Conservation (phyloP, 2,797 vertebrate species). For the Hypotaenidia philippensis region DNA sequence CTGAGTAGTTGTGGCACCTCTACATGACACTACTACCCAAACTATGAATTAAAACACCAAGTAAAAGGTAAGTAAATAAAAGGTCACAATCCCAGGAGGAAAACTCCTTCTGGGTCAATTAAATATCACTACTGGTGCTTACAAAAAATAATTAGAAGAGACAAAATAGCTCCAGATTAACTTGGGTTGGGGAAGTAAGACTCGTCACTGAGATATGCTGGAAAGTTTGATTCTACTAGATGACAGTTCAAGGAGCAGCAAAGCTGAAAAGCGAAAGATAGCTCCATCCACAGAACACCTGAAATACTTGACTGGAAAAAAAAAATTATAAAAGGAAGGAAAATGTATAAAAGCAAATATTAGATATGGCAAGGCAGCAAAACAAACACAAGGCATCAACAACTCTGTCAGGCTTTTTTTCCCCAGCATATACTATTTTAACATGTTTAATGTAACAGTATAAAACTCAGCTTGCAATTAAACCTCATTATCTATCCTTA, state of each 20-base stretch:
- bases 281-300: not conserved
- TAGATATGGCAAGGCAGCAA: not conserved
- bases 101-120: not conserved
- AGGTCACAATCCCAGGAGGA: not conserved
- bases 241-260: not conserved
- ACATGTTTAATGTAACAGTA: not conserved
- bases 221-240: not conserved
- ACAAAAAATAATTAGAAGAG: not conserved
- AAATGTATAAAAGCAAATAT: not conserved
- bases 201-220: not conserved
- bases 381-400: not conserved
- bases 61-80: not conserved
- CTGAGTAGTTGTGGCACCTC: not conserved
- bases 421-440: not conserved
- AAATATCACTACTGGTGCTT: not conserved
- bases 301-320: not conserved
- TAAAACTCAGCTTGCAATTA: not conserved
- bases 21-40: rapidly evolving
- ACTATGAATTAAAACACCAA: not conserved
- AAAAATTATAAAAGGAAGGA: not conserved
- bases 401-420: not conserved
- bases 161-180: not conserved
- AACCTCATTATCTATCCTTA: not conserved
- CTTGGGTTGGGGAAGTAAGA: not conserved
- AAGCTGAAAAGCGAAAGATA: slow-evolving; percentile 5